Evolutionary conservation across 2,797 vertebrate species (phyloP).

Genomic region (Tangara arthus): DNA sequence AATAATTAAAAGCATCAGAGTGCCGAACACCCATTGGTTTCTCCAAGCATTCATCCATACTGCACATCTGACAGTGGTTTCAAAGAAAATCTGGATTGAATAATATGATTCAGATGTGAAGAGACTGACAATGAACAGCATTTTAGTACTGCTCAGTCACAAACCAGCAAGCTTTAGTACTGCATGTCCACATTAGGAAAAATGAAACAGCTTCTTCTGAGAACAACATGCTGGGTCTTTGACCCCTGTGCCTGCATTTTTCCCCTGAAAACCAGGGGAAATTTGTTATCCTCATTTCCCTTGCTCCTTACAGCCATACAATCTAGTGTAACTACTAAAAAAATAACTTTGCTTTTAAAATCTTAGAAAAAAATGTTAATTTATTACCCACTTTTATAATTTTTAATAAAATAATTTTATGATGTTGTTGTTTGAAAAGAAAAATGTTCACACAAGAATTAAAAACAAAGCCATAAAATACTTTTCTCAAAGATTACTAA

Average conservation of each 20-base stretch:
- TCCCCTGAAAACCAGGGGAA: constrained; percentile 9
- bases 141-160: constrained; percentile 52
- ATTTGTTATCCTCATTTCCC: neutral
- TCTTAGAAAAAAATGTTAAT: neutral
- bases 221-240: constrained; percentile 1
- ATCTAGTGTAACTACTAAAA: neutral
- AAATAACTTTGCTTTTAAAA: neutral
- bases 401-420: neutral
- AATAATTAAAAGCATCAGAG: constrained; percentile 22
- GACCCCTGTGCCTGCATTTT: neutral
- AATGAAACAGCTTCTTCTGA: constrained; percentile 50
- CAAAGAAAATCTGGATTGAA: constrained; percentile 69
- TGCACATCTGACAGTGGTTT: constrained; percentile 39
- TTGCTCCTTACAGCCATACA: neutral
- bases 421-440: neutral
- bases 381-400: neutral
- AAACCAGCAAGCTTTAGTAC: constrained; percentile 47
- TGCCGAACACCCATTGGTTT: constrained; percentile 17
- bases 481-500: neutral
- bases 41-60: constrained; percentile 36
- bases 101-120: constrained; percentile 68
- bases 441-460: neutral
- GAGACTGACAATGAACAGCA: constrained; percentile 60
- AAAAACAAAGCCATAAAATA: neutral
- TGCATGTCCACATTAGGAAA: constrained; percentile 54